Conservation (phyloP, 2,797 vertebrate species). For the Microcaecilia unicolor region DNA sequence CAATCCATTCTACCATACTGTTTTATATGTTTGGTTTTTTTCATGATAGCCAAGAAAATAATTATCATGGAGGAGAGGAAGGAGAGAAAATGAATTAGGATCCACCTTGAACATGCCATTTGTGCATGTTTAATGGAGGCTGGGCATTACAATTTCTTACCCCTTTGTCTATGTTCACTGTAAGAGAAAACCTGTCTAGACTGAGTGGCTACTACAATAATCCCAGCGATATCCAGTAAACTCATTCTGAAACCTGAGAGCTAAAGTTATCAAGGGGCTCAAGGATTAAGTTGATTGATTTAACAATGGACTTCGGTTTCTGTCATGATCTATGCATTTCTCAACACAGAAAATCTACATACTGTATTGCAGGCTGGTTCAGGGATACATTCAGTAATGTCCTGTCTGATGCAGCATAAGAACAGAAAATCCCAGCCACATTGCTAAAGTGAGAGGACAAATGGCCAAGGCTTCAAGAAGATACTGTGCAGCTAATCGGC, state of each 20-base stretch:
- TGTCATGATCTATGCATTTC: slow-evolving; percentile 42
- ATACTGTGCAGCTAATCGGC: slow-evolving; percentile 21
- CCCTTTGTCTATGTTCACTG: slow-evolving; percentile 78
- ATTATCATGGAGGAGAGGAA: too few species aligned
- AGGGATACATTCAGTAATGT: slow-evolving; percentile 23
- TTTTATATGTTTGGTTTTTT: too few species aligned
- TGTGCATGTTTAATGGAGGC: slow-evolving; percentile 37
- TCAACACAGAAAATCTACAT: slow-evolving; percentile 4
- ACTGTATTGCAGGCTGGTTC: slow-evolving; percentile 30
- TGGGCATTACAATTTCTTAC: slow-evolving; percentile 50
- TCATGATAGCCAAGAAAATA: too few species aligned
- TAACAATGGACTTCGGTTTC: slow-evolving; percentile 57
- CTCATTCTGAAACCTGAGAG: slow-evolving; percentile 88
- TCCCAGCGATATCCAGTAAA: slow-evolving; percentile 85
- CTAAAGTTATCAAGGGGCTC: slow-evolving; percentile 53
- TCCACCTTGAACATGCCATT: too few species aligned
- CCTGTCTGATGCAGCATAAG: slow-evolving; percentile 17
- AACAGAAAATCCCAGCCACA: slow-evolving; percentile 18
- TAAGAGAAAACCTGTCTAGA: slow-evolving; percentile 94
- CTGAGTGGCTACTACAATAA: slow-evolving; percentile 89
- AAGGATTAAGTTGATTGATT: slow-evolving; percentile 63
- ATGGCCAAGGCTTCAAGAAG: slow-evolving; percentile 12
- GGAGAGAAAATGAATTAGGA: too few species aligned
- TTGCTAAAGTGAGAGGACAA: slow-evolving; percentile 21
- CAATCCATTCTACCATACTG: too few species aligned